A percentile compares a stretch with the other conserved stretches of the same genome.
Conservation (phyloP, 1,140 invertebrate genomes). For the Maconellicoccus hirsutus region DNA sequence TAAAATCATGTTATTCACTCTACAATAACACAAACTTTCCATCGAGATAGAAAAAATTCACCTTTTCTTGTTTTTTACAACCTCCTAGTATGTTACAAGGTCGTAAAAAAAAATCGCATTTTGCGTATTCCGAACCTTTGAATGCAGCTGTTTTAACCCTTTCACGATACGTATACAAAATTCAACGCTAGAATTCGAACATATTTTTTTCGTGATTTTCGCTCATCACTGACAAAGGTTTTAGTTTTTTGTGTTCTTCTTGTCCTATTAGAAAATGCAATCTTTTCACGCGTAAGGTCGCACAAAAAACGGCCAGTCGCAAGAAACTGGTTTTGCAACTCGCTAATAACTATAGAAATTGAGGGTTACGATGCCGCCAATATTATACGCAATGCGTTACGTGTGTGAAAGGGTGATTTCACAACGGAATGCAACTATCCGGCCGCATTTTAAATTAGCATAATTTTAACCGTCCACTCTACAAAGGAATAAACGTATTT, state of each 20-base stretch:
- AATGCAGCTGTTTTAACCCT: neutral
- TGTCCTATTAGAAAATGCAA: neutral
- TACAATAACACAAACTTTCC: no score
- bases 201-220: neutral
- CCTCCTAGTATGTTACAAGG: no score
- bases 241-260: neutral
- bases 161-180: neutral
- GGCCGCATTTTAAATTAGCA: neutral
- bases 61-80: no score
- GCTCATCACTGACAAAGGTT: neutral
- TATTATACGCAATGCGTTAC: neutral
- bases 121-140: neutral
- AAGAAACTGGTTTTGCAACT: slow-evolving; percentile 3
- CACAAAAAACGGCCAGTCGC: slow-evolving; percentile 1
- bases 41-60: no score
- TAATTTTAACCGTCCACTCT: neutral
- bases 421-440: neutral
- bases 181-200: neutral
- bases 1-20: no score
- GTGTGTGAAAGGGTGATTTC: slow-evolving; percentile 2
- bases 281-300: neutral
- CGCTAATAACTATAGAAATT: neutral
- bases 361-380: neutral
- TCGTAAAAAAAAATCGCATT: no score
- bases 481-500: no score